These are phyloP conservation scores for Psilopsiagon aymara DNA, from an alignment of 2,113 vertebrate species.

Conservation along the genomic window DNA sequence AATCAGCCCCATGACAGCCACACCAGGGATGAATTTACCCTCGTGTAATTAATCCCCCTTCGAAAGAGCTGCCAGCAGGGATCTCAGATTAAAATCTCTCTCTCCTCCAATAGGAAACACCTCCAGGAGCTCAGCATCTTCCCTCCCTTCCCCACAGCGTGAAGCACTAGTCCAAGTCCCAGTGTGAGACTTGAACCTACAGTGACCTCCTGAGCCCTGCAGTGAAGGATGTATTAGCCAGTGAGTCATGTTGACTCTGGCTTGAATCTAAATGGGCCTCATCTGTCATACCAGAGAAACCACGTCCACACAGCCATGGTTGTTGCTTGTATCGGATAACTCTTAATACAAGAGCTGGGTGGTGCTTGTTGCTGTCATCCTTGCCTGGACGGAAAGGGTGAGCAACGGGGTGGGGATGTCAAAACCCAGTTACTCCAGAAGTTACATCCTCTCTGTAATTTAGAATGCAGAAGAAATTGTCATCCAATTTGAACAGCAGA, in stretches of 20 bases:
- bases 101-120: conserved; percentile 44
- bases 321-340: not conserved
- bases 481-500: not conserved
- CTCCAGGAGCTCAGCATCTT: conserved; percentile 39
- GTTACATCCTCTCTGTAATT: conserved; percentile 24
- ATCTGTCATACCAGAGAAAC: conserved; percentile 58
- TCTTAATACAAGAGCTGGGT: not conserved
- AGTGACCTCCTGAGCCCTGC: conserved; percentile 61
- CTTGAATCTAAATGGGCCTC: conserved; percentile 53
- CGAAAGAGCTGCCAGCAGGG: conserved; percentile 32
- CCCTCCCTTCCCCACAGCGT: conserved; percentile 8
- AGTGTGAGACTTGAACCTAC: conserved; percentile 61
- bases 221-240: conserved; percentile 58
- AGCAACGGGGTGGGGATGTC: conserved; percentile 43
- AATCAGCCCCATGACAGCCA: not conserved
- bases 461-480: conserved; percentile 14
- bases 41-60: conserved; percentile 12
- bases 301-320: conserved; percentile 26
- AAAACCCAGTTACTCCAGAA: conserved; percentile 28
- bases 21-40: not conserved
- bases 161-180: conserved; percentile 49
- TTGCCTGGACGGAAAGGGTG: conserved; percentile 26
- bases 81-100: conserved; percentile 38
- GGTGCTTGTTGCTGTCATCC: conserved; percentile 25
- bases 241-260: conserved; percentile 70